Evolutionary conservation across 1,140 invertebrate species (phyloP).

Genomic region (Heliothis subflexa): DNA sequence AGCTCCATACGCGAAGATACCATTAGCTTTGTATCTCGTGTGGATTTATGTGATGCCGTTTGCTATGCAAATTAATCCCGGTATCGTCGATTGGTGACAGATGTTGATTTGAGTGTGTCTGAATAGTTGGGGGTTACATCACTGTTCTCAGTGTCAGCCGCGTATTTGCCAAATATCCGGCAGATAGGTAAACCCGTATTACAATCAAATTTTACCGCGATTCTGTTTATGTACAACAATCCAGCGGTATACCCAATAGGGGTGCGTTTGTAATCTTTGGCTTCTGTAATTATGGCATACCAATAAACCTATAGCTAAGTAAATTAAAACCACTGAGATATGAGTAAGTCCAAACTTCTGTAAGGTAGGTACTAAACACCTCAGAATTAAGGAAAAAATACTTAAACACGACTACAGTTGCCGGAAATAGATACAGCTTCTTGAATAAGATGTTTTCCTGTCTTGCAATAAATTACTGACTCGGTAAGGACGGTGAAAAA

Average conservation of each 20-base stretch:
- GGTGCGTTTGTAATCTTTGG: background rate
- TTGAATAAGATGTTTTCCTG: too few species aligned
- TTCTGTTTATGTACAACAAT: background rate
- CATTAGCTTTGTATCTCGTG: slow-evolving; percentile 66
- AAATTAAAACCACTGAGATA: too few species aligned
- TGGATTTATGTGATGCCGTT: slow-evolving; percentile 74
- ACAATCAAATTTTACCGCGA: slow-evolving; percentile 16
- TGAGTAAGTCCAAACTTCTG: too few species aligned
- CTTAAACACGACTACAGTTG: too few species aligned
- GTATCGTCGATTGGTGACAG: slow-evolving; percentile 70
- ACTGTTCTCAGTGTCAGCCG: slow-evolving; percentile 45
- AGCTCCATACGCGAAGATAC: slow-evolving; percentile 31
- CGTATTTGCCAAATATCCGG: slow-evolving; percentile 35
- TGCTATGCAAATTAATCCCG: slow-evolving; percentile 73
- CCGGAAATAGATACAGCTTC: too few species aligned
- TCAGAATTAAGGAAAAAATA: too few species aligned
- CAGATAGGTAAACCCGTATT: slow-evolving; percentile 25
- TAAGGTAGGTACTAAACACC: too few species aligned
- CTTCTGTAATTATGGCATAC: background rate
- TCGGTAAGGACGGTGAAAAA: too few species aligned
- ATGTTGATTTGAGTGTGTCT: slow-evolving; percentile 72
- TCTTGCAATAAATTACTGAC: too few species aligned
- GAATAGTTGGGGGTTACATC: slow-evolving; percentile 67
- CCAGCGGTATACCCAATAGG: slow-evolving; percentile 2
- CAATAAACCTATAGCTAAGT: too few species aligned